Percentiles rank a stretch among this genome's conserved stretches.
Evolutionary conservation across 2,113 vertebrate species (phyloP).

Genomic region (Saccopteryx bilineata): DNA sequence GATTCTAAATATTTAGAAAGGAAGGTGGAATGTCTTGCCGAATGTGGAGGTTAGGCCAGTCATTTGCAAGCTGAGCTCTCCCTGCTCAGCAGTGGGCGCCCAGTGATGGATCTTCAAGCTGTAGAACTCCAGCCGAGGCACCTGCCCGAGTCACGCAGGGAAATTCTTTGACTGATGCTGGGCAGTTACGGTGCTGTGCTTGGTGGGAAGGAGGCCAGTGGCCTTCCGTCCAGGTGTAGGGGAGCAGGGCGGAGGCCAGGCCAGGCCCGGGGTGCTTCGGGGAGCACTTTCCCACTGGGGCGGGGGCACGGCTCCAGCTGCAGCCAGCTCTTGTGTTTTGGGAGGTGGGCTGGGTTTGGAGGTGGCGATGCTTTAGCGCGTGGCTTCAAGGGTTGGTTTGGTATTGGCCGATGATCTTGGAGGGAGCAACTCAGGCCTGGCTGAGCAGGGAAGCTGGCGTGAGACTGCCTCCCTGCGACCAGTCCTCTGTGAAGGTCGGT

Average conservation of each 20-base stretch:
- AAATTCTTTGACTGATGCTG: conserved; percentile 34
- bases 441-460: background rate
- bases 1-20: conserved; percentile 13
- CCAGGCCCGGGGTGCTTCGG: rapidly evolving
- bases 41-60: conserved; percentile 3
- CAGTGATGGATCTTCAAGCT: background rate
- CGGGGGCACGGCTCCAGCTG: background rate
- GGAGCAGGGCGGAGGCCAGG: rapidly evolving
- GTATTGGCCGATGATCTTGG: background rate
- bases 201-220: background rate
- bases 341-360: rapidly evolving
- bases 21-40: conserved; percentile 64
- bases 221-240: conserved; percentile 4
- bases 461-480: background rate
- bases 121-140: background rate
- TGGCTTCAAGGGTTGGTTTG: rapidly evolving
- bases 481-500: rapidly evolving
- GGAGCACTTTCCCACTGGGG: background rate
- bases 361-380: rapidly evolving
- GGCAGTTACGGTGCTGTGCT: background rate
- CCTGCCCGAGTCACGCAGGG: background rate
- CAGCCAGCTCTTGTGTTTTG: background rate
- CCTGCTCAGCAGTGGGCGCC: background rate
- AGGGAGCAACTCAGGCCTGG: background rate
- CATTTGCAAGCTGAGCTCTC: background rate